A percentile compares a stretch with the other conserved stretches of the same genome.
Conservation (phyloP, 2,797 vertebrate species). For the Picus viridis region DNA sequence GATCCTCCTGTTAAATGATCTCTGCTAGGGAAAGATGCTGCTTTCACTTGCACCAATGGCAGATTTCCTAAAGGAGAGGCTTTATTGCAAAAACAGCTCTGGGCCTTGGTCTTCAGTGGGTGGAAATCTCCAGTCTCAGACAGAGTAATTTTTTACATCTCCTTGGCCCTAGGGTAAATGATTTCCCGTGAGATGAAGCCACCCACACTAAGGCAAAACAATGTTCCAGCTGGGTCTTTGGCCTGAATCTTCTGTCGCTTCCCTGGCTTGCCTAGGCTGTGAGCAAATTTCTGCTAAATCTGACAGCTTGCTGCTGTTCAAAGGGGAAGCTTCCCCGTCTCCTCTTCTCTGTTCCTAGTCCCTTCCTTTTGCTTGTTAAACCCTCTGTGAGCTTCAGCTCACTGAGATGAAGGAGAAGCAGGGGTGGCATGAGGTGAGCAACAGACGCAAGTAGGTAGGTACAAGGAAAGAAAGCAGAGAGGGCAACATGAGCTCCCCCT, state of each 20-base stretch:
- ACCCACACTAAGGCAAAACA: background rate
- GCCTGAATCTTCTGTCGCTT: background rate
- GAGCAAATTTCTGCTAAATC: background rate
- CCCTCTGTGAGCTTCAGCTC: background rate
- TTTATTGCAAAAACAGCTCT: background rate
- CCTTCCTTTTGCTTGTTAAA: background rate
- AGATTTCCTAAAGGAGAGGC: background rate
- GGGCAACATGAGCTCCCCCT: background rate
- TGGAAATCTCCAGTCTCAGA: background rate
- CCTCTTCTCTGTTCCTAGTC: background rate
- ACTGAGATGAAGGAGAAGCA: background rate
- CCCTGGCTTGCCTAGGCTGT: background rate
- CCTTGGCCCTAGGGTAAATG: background rate
- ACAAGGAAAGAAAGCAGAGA: background rate
- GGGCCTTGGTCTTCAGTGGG: background rate
- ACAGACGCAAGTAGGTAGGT: accelerated
- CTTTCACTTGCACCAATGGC: background rate
- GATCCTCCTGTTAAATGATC: background rate
- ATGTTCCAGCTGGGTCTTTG: background rate
- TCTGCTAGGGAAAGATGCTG: background rate
- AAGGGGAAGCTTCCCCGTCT: background rate
- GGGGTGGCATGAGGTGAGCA: background rate
- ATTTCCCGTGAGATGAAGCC: background rate
- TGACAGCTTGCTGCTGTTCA: background rate
- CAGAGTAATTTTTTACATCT: background rate